phyloP scores from a whole-genome alignment of 2,888 invertebrate genomes.

The Pristionchus entomophagus region DNA sequence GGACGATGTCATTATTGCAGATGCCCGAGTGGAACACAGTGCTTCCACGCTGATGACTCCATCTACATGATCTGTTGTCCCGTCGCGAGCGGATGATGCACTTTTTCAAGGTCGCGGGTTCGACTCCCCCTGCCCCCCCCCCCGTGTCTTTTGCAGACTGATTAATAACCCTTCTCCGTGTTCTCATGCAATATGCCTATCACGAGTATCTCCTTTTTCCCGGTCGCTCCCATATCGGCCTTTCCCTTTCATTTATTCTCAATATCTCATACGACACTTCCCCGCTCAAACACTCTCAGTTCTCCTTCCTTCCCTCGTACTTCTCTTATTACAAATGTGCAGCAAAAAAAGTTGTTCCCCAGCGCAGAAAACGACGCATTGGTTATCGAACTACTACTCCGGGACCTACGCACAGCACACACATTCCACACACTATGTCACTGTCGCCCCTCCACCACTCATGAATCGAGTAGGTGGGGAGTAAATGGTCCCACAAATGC shows the following conservation, averaged over 20 bases:
- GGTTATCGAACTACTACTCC: background rate
- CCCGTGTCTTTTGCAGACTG: background rate
- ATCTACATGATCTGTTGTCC: constrained; percentile 74
- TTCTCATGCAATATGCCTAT: constrained; percentile 1
- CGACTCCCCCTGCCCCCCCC: no score
- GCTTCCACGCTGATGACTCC: constrained; percentile 73
- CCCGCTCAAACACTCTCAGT: background rate
- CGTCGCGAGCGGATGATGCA: constrained; percentile 66
- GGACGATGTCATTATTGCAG: no score
- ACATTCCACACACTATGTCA: background rate
- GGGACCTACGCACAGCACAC: no score
- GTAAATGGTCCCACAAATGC: no score
- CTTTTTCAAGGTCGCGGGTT: no score
- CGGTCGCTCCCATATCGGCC: background rate
- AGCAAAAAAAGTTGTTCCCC: background rate
- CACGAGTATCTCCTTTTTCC: constrained; percentile 25
- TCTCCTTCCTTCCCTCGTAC: background rate
- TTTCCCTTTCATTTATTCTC: no score
- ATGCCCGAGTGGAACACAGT: constrained; percentile 72
- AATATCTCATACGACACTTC: background rate
- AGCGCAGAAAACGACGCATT: background rate
- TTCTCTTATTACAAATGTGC: background rate
- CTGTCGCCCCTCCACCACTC: background rate
- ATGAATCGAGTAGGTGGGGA: background rate
- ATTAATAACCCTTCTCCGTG: background rate